Conservation (phyloP, 2,113 vertebrate species). For the Procavia capensis region DNA sequence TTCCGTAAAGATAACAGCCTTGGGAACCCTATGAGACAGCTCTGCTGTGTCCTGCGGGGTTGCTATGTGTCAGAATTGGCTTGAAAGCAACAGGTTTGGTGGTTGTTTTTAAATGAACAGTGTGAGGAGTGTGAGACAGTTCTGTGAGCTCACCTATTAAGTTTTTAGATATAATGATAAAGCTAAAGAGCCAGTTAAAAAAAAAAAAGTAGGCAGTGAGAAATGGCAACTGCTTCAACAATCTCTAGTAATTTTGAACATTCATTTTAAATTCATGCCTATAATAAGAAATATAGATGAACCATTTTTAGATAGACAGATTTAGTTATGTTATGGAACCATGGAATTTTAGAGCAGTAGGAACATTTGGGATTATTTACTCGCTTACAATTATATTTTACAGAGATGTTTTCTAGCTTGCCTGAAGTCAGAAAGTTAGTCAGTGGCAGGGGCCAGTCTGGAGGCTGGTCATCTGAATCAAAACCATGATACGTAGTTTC, state of each 20-base stretch:
- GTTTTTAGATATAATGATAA: background rate
- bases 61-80: background rate
- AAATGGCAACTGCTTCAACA: background rate
- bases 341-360: background rate
- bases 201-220: background rate
- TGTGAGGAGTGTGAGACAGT: background rate
- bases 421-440: background rate
- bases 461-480: background rate
- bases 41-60: background rate
- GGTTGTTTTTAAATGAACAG: background rate
- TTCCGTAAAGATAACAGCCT: background rate
- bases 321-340: background rate
- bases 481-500: background rate
- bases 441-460: background rate
- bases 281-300: background rate
- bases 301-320: background rate
- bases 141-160: background rate
- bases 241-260: background rate
- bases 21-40: background rate
- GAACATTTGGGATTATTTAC: background rate
- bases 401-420: background rate
- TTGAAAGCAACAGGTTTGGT: background rate
- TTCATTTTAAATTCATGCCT: background rate
- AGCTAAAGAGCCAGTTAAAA: background rate
- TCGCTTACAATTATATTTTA: background rate